Base-by-base conservation (phyloP, 2,797 vertebrate genomes). In the Cirrhinus mrigala region DNA sequence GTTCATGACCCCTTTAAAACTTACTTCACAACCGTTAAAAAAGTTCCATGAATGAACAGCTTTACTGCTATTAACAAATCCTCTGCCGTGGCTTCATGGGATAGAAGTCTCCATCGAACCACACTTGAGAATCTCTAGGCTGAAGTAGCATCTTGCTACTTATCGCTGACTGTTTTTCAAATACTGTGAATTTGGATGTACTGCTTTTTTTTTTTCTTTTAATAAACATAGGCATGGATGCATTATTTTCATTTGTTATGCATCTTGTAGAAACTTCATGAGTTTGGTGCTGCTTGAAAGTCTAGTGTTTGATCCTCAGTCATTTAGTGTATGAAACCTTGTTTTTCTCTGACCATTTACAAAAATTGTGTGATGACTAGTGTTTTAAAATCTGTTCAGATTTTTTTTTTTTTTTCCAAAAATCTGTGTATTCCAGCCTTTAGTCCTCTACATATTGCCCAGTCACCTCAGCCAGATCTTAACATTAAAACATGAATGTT, bases 401-500 rank as follows among this genome's bases (percentile, higher is more conserved):
- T 22, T 54, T 74, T 24, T 40, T 40, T 2, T n/a, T n/a, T n/a
- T n/a, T n/a, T n/a, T n/a, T n/a, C n/a, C n/a, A 40, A 40, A 44
- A 7, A 44, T 44, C 6, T 1, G 14, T 77, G 14, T 78, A 44
- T 24, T 44, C 14, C 14, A 78, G 22, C 54, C 22, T 58, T 60
- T 40, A 40, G 52, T 60, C 20, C 24, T 40, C 7, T 60, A 24
- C 33, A 77, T 60, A 60, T 64, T 48, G 24, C 24, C 52, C 2
- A 2, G 22, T 52, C 27, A 83, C 58, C 29, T 24, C 37, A 60
- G 50, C 15, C 54, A 16, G 16, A 37, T 44, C 54, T 40, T 56
- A 46, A 46, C 40, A 74, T 73, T 82, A 74, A 62, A 70, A 56
- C 66, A 37, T 37, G 22, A 75, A 66, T 64, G 27, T 83, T 66